Evolutionary conservation across 2,113 vertebrate genomes (phyloP).

Genomic region (Odocoileus hemionus): DNA sequence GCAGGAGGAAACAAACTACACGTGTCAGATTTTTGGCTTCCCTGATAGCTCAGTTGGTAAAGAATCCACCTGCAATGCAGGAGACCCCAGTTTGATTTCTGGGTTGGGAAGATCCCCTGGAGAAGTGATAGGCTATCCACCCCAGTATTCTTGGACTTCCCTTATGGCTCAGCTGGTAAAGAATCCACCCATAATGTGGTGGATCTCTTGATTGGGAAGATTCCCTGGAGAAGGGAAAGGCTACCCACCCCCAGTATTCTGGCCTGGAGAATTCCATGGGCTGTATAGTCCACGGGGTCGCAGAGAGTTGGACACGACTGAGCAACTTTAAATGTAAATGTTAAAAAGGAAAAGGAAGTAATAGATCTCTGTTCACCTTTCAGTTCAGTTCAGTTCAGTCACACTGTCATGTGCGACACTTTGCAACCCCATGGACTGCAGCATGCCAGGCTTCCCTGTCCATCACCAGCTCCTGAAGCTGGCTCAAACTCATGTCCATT

Average conservation of each 20-base stretch:
- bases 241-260: background rate
- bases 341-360: background rate
- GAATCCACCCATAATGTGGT: background rate
- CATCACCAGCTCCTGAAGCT: background rate
- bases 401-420: rapidly evolving
- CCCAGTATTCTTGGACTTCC: background rate
- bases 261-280: background rate
- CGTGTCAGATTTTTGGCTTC: background rate
- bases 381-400: background rate
- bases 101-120: background rate
- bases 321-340: background rate
- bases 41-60: background rate
- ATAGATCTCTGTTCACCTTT: background rate
- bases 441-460: background rate
- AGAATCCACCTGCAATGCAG: background rate
- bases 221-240: background rate
- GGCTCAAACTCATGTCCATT: background rate
- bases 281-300: background rate
- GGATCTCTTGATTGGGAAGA: background rate
- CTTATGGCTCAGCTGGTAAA: background rate
- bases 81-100: background rate
- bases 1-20: background rate
- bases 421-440: background rate
- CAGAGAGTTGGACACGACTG: background rate
- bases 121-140: background rate